These are phyloP conservation scores for Iguana delicatissima DNA, from an alignment of 2,797 vertebrate genomes.

Conservation along the genomic window DNA sequence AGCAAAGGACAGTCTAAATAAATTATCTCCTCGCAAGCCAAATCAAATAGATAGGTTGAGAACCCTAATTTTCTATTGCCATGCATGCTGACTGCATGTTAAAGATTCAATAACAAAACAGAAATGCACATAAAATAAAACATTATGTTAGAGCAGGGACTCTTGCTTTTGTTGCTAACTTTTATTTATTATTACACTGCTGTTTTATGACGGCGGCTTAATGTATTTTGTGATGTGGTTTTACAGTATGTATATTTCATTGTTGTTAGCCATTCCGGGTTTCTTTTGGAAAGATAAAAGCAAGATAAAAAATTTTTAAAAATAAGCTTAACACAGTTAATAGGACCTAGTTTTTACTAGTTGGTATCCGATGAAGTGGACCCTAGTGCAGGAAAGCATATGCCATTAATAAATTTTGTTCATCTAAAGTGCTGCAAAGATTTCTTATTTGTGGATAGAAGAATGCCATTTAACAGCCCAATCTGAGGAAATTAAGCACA, in stretches of 20 bases:
- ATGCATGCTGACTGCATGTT: neutral
- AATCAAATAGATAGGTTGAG: neutral
- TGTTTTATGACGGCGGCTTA: neutral
- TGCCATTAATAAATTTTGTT: neutral
- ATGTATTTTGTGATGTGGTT: neutral
- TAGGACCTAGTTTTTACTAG: no score
- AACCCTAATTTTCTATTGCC: neutral
- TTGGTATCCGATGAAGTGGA: neutral
- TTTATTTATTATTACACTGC: neutral
- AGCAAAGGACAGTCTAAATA: neutral
- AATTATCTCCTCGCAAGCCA: neutral
- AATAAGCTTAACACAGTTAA: no score
- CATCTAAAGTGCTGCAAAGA: neutral
- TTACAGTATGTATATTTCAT: neutral
- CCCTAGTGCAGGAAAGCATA: neutral
- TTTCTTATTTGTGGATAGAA: neutral
- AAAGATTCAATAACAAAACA: neutral
- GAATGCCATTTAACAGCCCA: neutral
- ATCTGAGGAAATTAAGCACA: neutral
- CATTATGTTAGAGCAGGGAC: neutral
- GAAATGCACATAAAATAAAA: neutral
- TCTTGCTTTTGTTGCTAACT: neutral
- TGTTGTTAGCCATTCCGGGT: neutral
- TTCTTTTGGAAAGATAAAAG: neutral
- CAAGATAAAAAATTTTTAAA: neutral